A percentile compares a stretch with the other conserved stretches of the same genome.
phyloP scores from a whole-genome alignment of 2,113 vertebrate species.

The Sinocyclocheilus anophthalmus region DNA sequence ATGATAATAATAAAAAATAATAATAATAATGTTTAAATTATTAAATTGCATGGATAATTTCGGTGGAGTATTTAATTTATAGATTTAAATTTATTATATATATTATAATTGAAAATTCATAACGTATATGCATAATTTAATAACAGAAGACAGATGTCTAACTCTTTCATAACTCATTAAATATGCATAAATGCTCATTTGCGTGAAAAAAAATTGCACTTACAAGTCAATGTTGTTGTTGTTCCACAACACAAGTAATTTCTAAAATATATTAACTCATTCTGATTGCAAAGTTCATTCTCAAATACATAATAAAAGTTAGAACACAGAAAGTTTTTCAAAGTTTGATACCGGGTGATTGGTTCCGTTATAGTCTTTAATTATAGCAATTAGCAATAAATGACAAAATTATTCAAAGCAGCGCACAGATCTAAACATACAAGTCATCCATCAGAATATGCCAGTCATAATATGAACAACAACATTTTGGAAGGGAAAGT shows the following conservation, averaged over 20 bases:
- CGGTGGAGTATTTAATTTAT: background rate
- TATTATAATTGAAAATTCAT: background rate
- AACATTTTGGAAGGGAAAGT: background rate
- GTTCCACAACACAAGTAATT: background rate
- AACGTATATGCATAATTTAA: background rate
- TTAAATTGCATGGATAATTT: background rate
- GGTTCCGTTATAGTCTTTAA: background rate
- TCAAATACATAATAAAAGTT: background rate
- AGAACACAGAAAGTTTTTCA: background rate
- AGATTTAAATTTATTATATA: background rate
- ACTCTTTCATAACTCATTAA: background rate
- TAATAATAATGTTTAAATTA: background rate
- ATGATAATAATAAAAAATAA: background rate
- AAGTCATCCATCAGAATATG: background rate
- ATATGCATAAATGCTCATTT: background rate
- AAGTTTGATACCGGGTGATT: background rate
- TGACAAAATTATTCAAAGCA: background rate
- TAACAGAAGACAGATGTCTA: background rate
- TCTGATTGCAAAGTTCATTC: background rate
- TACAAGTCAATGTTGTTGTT: background rate
- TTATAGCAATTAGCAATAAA: background rate
- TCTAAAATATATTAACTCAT: background rate
- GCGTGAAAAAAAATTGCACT: background rate
- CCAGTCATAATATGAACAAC: background rate
- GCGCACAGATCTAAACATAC: background rate